Evolutionary conservation across 2,113 vertebrate genomes (phyloP), one percentile per base, ranked within the genome.

Genomic region (Ursus arctos): DNA sequence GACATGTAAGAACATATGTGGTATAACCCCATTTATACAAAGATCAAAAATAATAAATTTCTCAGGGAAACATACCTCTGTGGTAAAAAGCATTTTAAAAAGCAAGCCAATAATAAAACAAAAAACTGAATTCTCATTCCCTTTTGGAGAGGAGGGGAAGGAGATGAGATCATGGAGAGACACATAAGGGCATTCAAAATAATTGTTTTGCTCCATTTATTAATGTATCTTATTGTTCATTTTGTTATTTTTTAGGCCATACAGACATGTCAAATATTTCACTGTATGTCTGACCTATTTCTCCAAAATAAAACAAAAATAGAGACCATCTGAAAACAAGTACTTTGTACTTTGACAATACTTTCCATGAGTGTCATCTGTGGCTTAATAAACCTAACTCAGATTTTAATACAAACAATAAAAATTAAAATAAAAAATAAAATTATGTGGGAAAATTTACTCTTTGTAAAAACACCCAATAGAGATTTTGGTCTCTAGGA

Each of bases 361-460:
- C 53, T 21, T 71, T 61, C 26, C 51, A 22, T 69, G 31, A 36
- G 15, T 31, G 49, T 87, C 36, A 79, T 15, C n/a, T 49, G 21
- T 51, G 16, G 31, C 28, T 86, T 71, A 51, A 61, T 40, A 86
- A 86, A 91, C 59, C 18, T 55, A 79, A 15, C 7, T 81, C 22
- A 53, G 19, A 80, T 86, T 79, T 80, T 26, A 51, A 19, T 24
- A 40, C 10, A 86, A 71, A 61, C 31, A 69, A 85, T 67, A 77
- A 67, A 95, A 91, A 82, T 69, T 40, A 47, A 88, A 91, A 65
- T 51, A 18, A 36, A 83, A 83, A 67, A 76, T 67, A 69, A 79
- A 85, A 59, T 43, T 51, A 69, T 22, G 15, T 53, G 21, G 33
- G 33, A 53, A 87, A 72, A 36, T 8, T 33, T 19, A 40, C 7